A percentile compares a stretch with the other conserved stretches of the same genome.
Evolutionary conservation across 2,797 vertebrate genomes (phyloP).

Genomic region (Gymnodraco acuticeps): DNA sequence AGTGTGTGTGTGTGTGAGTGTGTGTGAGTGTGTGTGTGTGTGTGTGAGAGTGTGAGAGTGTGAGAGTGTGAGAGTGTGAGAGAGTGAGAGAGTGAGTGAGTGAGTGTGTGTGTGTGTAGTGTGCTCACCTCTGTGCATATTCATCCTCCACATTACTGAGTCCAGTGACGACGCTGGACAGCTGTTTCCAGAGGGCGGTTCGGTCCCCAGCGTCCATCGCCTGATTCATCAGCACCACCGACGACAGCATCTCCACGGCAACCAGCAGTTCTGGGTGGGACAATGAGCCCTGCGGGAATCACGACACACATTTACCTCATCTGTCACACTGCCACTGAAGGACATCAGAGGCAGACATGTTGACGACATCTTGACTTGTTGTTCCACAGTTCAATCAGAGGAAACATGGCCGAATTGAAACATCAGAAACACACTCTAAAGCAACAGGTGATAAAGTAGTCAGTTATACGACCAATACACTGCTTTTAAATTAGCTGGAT

Average conservation of each 20-base stretch:
- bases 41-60: background rate
- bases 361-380: background rate
- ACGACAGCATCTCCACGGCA: constrained; percentile 97
- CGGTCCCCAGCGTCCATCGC: constrained; percentile 92
- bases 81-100: too few species aligned
- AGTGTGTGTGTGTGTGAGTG: background rate
- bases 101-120: background rate
- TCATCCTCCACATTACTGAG: constrained; percentile 96
- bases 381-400: background rate
- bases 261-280: constrained; percentile 94
- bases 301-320: background rate
- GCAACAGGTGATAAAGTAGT: background rate
- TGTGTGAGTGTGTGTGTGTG: background rate
- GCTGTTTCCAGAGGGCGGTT: constrained; percentile 90
- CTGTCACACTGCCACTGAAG: constrained; percentile 15
- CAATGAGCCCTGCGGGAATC: constrained; percentile 87
- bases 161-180: constrained; percentile 92
- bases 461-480: background rate
- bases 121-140: constrained; percentile 91
- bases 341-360: background rate
- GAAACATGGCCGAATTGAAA: background rate
- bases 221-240: constrained; percentile 95
- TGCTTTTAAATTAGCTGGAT: background rate
- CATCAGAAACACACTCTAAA: background rate
- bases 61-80: background rate